A percentile compares a stretch with the other conserved stretches of the same genome.
Evolutionary conservation across 2,888 invertebrate species (phyloP).

Genomic region (Euzophera pinguis): DNA sequence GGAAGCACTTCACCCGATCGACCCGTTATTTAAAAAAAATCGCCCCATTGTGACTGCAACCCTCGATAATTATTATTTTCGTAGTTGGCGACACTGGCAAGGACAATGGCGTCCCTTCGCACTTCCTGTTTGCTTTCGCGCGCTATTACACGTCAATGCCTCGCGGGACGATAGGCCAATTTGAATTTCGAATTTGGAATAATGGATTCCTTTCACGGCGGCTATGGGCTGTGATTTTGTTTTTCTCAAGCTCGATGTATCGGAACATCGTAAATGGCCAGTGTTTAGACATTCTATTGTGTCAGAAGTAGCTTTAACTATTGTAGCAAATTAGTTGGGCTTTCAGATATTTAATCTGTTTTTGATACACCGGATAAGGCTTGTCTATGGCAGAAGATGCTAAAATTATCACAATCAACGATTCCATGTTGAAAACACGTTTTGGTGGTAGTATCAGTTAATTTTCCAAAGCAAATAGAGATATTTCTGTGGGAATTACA

Average conservation of each 20-base stretch:
- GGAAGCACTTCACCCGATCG: constrained; percentile 76
- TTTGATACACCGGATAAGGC: neutral
- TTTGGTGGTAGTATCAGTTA: no score
- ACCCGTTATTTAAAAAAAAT: constrained; percentile 69
- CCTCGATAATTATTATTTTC: constrained; percentile 79
- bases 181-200: constrained; percentile 70
- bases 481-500: no score
- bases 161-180: constrained; percentile 70
- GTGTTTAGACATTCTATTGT: constrained; percentile 25
- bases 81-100: constrained; percentile 75
- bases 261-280: constrained; percentile 31
- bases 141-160: constrained; percentile 78
- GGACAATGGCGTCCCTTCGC: constrained; percentile 67
- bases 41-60: constrained; percentile 61
- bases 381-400: neutral
- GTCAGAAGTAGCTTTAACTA: constrained; percentile 12
- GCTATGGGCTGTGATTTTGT: constrained; percentile 61
- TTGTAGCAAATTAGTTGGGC: constrained; percentile 7
- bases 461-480: no score
- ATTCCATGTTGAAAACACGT: no score
- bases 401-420: no score
- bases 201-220: constrained; percentile 61
- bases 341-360: neutral
- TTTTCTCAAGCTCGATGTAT: constrained; percentile 37
- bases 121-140: constrained; percentile 78